Evolutionary conservation across 2,113 vertebrate genomes (phyloP).

Genomic region (Amblyornis subalaris): DNA sequence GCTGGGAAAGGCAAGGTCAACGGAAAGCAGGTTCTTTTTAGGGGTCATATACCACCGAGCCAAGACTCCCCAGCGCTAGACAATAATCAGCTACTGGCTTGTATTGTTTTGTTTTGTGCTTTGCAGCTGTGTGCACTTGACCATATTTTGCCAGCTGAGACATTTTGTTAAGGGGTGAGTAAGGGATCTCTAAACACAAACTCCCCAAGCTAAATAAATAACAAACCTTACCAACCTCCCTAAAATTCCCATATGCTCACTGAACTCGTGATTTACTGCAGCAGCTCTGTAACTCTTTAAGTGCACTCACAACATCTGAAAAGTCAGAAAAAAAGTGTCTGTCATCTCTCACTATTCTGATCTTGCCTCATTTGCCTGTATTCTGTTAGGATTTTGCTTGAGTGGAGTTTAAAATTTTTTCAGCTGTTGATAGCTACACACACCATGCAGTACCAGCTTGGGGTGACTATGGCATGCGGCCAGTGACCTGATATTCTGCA

Average conservation of each 20-base stretch:
- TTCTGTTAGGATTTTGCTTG: not conserved
- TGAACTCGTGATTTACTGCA: constrained; percentile 41
- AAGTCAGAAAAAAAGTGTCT: not conserved
- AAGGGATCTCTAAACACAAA: constrained; percentile 65
- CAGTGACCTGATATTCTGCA: not conserved
- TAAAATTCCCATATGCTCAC: constrained; percentile 51
- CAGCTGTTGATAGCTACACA: not conserved
- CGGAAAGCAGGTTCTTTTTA: constrained; percentile 37
- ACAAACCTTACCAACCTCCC: constrained; percentile 59
- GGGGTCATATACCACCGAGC: not conserved
- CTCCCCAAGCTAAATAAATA: constrained; percentile 60
- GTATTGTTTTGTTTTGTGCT: constrained; percentile 43
- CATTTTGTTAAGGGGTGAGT: constrained; percentile 61
- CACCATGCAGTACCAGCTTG: not conserved
- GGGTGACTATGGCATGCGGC: not conserved
- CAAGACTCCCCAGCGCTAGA: constrained; percentile 33
- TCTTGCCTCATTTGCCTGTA: not conserved
- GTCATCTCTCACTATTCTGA: not conserved
- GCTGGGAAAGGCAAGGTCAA: constrained; percentile 47
- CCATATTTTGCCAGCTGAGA: constrained; percentile 63
- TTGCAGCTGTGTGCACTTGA: constrained; percentile 72
- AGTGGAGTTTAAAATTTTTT: not conserved
- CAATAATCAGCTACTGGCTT: constrained; percentile 56
- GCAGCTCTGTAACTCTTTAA: constrained; percentile 31
- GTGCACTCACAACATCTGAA: not conserved